These are phyloP conservation scores for Pomatostomus ruficeps DNA, from an alignment of 2,113 vertebrate species.

Conservation along the genomic window DNA sequence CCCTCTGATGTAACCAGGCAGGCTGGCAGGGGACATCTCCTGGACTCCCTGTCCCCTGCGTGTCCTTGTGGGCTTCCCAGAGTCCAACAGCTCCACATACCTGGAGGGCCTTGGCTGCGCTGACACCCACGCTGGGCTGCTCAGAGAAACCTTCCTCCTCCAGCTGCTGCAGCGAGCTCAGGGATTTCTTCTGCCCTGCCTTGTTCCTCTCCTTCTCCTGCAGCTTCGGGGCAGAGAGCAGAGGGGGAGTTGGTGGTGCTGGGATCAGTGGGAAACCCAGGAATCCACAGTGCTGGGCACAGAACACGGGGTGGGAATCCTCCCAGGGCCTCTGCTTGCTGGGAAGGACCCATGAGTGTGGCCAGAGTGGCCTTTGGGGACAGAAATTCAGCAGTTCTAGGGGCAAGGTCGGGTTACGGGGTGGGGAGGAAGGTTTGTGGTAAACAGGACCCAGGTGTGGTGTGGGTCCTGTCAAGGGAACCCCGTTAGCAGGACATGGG, in stretches of 20 bases:
- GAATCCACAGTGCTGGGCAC: background rate
- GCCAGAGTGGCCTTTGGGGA: background rate
- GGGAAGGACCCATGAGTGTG: background rate
- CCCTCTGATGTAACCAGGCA: background rate
- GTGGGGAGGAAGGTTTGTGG: background rate
- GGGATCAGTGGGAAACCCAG: background rate
- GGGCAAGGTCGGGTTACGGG: background rate
- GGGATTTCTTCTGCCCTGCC: slow-evolving; percentile 55
- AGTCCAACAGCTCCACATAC: background rate
- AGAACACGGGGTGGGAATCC: background rate
- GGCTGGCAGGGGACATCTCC: background rate
- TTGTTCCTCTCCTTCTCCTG: slow-evolving; percentile 65
- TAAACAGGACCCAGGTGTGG: background rate
- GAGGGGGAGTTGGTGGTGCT: background rate
- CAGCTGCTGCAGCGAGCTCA: slow-evolving; percentile 41
- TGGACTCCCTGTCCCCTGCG: background rate
- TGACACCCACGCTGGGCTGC: background rate
- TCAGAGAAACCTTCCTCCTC: background rate
- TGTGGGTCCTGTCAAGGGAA: background rate
- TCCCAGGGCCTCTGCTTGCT: too few relatives aligned
- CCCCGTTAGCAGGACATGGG: background rate
- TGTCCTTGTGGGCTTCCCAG: background rate
- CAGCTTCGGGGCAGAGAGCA: background rate
- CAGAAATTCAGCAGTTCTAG: background rate
- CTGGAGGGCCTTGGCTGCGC: background rate